Evolutionary conservation across 1,140 invertebrate species (phyloP).

Genomic region (Lordiphosa stackelbergi): DNA sequence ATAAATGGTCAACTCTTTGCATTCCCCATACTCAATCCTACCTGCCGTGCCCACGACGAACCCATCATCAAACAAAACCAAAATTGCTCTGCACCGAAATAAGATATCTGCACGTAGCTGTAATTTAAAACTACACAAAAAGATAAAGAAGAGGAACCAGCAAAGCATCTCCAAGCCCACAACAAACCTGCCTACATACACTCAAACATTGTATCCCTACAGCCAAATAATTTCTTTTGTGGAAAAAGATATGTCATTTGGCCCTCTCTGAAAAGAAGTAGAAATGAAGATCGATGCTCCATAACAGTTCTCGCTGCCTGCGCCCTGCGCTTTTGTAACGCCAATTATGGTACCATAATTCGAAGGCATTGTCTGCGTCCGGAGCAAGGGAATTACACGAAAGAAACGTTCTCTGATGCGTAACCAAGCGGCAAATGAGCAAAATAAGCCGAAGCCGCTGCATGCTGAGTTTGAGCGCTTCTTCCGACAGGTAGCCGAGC

Average conservation of each 20-base stretch:
- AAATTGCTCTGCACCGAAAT: slow-evolving; percentile 62
- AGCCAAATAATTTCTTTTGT: slow-evolving; percentile 19
- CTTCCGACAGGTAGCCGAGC: slow-evolving; percentile 10
- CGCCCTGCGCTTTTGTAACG: slow-evolving; percentile 66
- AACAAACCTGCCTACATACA: slow-evolving; percentile 24
- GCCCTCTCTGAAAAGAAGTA: slow-evolving; percentile 35
- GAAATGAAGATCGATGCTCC: slow-evolving; percentile 67
- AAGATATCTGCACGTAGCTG: slow-evolving; percentile 74
- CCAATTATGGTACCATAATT: slow-evolving; percentile 76
- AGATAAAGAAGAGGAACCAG: slow-evolving; percentile 26
- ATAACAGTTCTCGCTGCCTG: slow-evolving; percentile 61
- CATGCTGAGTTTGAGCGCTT: slow-evolving; percentile 11
- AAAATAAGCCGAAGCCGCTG: slow-evolving; percentile 26
- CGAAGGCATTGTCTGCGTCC: slow-evolving; percentile 63
- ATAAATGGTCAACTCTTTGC: slow-evolving; percentile 42
- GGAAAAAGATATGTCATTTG: slow-evolving; percentile 66
- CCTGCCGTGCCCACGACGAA: slow-evolving; percentile 5
- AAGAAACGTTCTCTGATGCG: slow-evolving; percentile 45
- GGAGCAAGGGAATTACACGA: slow-evolving; percentile 41
- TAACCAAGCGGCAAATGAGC: slow-evolving; percentile 66
- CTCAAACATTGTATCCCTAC: slow-evolving; percentile 6
- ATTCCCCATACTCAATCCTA: slow-evolving; percentile 14
- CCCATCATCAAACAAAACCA: slow-evolving; percentile 20
- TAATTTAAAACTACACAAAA: slow-evolving; percentile 63
- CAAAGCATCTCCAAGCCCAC: slow-evolving; percentile 23